These are phyloP conservation scores for Geothlypis trichas DNA, from an alignment of 2,113 vertebrate genomes.

Conservation along the genomic window DNA sequence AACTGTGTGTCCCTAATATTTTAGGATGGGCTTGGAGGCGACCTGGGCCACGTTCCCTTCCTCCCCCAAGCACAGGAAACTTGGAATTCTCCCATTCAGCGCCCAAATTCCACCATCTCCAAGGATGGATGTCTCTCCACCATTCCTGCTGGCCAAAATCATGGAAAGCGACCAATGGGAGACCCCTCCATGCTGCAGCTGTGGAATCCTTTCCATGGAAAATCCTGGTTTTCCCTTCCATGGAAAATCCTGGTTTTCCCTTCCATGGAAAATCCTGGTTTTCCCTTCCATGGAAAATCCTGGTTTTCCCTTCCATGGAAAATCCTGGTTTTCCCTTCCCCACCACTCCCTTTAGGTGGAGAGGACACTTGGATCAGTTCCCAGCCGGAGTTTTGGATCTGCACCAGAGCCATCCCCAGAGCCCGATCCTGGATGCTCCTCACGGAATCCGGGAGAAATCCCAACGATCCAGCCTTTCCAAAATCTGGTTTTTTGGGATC, in stretches of 20 bases:
- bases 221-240: not conserved
- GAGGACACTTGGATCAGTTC: not conserved
- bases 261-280: not conserved
- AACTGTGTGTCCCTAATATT: rapidly evolving
- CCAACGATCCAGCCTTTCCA: rapidly evolving
- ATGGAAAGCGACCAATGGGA: rapidly evolving
- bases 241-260: rapidly evolving
- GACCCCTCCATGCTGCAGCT: rapidly evolving
- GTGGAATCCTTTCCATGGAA: not conserved
- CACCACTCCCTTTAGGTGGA: rapidly evolving
- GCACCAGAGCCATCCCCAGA: not conserved
- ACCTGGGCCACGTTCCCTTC: not conserved
- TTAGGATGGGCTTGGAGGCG: not conserved
- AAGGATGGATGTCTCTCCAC: not conserved
- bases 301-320: rapidly evolving
- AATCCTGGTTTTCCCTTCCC: not conserved
- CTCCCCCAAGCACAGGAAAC: too few species aligned
- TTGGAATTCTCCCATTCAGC: not conserved
- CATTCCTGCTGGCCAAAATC: not conserved
- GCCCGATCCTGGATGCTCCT: not conserved
- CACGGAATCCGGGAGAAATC: rapidly evolving
- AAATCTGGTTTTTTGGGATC: not conserved
- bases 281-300: not conserved
- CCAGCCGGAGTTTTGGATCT: not conserved
- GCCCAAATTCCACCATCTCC: rapidly evolving